Percentiles rank a stretch among this genome's conserved stretches.
phyloP scores from a whole-genome alignment of 2,888 invertebrate species.

The Lepidocyrtinus sp. region DNA sequence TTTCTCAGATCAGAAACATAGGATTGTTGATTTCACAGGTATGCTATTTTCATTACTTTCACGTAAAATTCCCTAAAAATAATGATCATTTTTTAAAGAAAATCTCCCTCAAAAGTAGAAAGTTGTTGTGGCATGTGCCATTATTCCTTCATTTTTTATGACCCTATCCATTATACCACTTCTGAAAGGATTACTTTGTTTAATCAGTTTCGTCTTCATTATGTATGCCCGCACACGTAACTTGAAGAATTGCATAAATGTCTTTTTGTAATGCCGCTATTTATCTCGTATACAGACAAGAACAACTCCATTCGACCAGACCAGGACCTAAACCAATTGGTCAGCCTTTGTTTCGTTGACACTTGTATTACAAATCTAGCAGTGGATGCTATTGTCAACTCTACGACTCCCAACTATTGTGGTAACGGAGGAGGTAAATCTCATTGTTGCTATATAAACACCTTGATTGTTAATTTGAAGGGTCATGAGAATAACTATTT shows the following conservation, averaged over 20 bases:
- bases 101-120: too few species aligned
- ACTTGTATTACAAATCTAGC: constrained; percentile 56
- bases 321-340: constrained; percentile 56
- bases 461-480: too few species aligned
- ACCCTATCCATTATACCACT: too few species aligned
- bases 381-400: constrained; percentile 63
- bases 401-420: constrained; percentile 54
- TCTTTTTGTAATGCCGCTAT: not conserved
- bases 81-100: too few species aligned
- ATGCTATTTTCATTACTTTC: too few species aligned
- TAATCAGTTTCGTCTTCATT: constrained; percentile 27
- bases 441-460: too few species aligned
- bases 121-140: constrained; percentile 23
- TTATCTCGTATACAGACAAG: constrained; percentile 41
- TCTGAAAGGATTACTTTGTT: too few species aligned
- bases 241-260: constrained; percentile 8
- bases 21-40: constrained; percentile 58
- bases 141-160: constrained; percentile 17
- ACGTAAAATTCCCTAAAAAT: too few species aligned
- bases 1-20: constrained; percentile 58
- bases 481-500: too few species aligned
- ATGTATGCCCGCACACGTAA: constrained; percentile 54
- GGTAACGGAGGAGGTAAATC: constrained; percentile 64
- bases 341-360: constrained; percentile 63
- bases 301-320: constrained; percentile 52